Evolutionary conservation across 1,140 invertebrate species (phyloP).

Genomic region (Frieseomelitta varia): DNA sequence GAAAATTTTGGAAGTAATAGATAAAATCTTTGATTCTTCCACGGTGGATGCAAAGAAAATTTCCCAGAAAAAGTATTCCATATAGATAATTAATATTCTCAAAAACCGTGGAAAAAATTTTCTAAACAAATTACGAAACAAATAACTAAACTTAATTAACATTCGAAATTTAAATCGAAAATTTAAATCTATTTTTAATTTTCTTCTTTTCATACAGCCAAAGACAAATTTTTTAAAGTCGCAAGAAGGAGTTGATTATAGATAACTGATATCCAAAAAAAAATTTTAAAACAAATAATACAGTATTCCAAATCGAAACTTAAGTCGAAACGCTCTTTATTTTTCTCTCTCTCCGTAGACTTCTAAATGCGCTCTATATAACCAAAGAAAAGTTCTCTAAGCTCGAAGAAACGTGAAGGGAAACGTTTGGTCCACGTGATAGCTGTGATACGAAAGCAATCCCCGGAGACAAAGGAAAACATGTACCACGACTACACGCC

Average conservation of each 20-base stretch:
- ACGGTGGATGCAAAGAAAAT: not conserved
- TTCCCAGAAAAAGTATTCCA: not conserved
- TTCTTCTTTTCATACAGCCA: no score
- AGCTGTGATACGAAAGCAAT: conserved; percentile 46
- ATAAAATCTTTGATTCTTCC: not conserved
- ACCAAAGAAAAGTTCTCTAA: not conserved
- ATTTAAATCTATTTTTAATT: no score
- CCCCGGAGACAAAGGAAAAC: conserved; percentile 63
- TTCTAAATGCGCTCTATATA: not conserved
- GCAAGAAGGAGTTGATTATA: no score
- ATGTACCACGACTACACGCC: conserved; percentile 50
- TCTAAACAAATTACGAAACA: not conserved
- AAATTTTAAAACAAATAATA: no score
- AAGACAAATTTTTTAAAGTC: no score
- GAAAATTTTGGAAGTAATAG: no score
- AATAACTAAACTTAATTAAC: no score
- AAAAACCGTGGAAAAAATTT: not conserved
- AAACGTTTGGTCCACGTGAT: conserved; percentile 30
- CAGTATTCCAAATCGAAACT: not conserved
- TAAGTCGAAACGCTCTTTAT: not conserved
- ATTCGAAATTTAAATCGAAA: not conserved
- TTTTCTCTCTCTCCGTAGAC: not conserved
- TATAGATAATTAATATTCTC: not conserved
- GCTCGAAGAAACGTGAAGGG: conserved; percentile 14
- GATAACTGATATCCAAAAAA: no score